These are phyloP conservation scores for Norana najaformis DNA, from an alignment of 2,888 invertebrate genomes.

Conservation along the genomic window DNA sequence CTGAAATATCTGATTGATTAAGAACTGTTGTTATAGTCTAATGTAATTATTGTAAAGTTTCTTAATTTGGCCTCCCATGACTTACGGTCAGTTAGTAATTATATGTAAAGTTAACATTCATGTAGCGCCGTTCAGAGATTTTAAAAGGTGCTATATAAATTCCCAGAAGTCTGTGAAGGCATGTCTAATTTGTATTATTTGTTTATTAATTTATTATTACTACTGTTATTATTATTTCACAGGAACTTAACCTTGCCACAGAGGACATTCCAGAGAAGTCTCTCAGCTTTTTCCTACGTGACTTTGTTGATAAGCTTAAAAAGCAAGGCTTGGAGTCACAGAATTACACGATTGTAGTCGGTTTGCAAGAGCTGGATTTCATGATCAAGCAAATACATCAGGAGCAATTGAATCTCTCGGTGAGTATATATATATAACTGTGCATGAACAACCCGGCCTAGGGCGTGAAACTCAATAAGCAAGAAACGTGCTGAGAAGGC, in stretches of 20 bases:
- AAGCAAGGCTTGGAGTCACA: slow-evolving; percentile 5
- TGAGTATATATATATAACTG: too few relatives aligned
- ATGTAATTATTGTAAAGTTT: neutral
- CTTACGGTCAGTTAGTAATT: neutral
- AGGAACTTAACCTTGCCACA: slow-evolving; percentile 6
- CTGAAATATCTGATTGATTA: neutral
- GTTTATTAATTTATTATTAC: neutral
- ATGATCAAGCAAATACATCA: neutral
- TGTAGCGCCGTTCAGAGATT: neutral
- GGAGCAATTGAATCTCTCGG: neutral
- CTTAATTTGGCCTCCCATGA: neutral
- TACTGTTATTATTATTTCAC: neutral
- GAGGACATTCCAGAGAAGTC: neutral
- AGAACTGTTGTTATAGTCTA: neutral
- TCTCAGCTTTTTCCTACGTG: neutral
- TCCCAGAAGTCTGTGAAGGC: neutral
- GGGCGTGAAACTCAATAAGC: too few relatives aligned
- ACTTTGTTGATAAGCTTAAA: neutral
- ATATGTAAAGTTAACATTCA: neutral
- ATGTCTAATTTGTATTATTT: neutral
- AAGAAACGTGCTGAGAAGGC: too few relatives aligned
- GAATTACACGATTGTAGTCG: neutral
- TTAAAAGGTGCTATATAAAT: neutral
- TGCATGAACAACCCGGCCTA: too few relatives aligned
- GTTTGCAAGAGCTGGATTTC: neutral